Percentiles rank a stretch among this genome's conserved stretches.
Evolutionary conservation across 2,888 invertebrate species (phyloP).

Genomic region (Carabus problematicus): DNA sequence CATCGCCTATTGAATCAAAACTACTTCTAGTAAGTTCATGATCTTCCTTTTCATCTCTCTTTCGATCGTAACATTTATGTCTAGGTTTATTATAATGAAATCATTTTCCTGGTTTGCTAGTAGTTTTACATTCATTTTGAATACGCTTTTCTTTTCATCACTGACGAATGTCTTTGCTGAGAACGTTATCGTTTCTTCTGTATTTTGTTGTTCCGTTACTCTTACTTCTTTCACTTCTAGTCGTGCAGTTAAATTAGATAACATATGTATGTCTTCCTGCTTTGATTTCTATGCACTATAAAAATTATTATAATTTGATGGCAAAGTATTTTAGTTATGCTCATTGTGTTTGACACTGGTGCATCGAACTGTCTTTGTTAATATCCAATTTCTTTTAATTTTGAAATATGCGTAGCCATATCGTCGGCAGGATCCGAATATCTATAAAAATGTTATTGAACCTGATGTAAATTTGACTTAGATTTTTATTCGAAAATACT

Average conservation of each 20-base stretch:
- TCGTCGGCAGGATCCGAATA: constrained; percentile 43
- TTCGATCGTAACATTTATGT: too few species aligned
- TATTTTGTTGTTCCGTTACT: too few species aligned
- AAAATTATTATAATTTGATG: constrained; percentile 3
- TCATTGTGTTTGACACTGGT: neutral
- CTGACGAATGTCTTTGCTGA: too few species aligned
- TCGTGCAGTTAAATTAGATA: neutral
- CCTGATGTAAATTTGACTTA: constrained; percentile 38
- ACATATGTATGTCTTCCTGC: neutral
- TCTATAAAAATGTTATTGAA: constrained; percentile 46
- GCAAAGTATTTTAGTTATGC: neutral
- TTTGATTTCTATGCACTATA: constrained; percentile 10
- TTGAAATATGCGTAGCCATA: constrained; percentile 46
- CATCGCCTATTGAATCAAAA: too few species aligned
- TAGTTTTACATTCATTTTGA: too few species aligned
- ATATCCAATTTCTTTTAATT: constrained; percentile 45
- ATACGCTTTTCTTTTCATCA: too few species aligned
- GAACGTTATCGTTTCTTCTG: too few species aligned
- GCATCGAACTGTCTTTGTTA: constrained; percentile 17
- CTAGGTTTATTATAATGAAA: too few species aligned
- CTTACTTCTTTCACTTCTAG: neutral
- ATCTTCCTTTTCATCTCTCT: too few species aligned
- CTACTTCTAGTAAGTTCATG: too few species aligned
- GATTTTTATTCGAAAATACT: constrained; percentile 12
- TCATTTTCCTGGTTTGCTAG: too few species aligned